These are phyloP conservation scores for Acleris laterana DNA, from an alignment of 2,888 invertebrate genomes.

Conservation along the genomic window DNA sequence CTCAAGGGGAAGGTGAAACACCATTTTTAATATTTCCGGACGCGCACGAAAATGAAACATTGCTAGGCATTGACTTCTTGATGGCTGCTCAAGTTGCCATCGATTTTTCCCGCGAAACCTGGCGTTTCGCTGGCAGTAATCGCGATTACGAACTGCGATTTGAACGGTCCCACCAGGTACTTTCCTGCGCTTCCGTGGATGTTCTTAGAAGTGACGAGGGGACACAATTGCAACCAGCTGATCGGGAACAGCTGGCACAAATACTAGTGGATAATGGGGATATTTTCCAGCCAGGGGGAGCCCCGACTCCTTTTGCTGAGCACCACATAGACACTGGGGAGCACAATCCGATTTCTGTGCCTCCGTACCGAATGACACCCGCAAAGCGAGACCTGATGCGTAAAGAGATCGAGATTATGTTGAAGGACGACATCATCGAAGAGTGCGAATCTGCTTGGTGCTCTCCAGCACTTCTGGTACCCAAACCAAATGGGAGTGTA, in stretches of 20 bases:
- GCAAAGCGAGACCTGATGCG: neutral
- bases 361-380: neutral
- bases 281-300: constrained; percentile 2
- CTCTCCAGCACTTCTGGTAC: neutral
- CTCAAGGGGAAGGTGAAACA: too few relatives aligned
- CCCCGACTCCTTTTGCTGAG: neutral
- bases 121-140: neutral
- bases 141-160: neutral
- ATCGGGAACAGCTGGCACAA: too few relatives aligned
- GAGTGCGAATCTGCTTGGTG: neutral
- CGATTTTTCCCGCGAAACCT: neutral
- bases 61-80: neutral
- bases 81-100: neutral
- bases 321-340: constrained; percentile 1
- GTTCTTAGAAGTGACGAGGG: too few relatives aligned
- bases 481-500: neutral
- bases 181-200: too few relatives aligned
- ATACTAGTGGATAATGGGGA: neutral
- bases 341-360: neutral
- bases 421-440: neutral
- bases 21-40: too few relatives aligned
- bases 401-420: neutral
- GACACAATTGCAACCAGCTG: too few relatives aligned
- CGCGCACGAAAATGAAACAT: neutral
- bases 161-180: too few relatives aligned